A percentile compares a stretch with the other conserved stretches of the same genome.
Evolutionary conservation across 2,888 invertebrate species (phyloP).

Genomic region (Didymodactylos carnosus): DNA sequence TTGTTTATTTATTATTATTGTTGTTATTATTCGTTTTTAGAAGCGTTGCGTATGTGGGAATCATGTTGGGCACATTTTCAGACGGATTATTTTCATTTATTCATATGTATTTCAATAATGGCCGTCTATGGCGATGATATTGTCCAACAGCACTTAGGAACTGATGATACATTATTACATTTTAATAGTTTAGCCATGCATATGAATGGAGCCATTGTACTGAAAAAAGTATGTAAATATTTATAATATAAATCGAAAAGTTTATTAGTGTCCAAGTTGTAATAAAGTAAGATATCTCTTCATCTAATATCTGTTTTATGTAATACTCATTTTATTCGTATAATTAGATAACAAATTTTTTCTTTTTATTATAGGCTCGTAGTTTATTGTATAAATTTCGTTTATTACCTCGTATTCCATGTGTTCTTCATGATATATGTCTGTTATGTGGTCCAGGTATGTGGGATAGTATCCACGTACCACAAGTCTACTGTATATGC

Average conservation of each 20-base stretch:
- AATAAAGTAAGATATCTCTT: no score
- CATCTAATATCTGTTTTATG: no score
- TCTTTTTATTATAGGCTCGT: constrained; percentile 44
- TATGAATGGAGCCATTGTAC: constrained; percentile 74
- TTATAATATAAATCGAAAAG: neutral
- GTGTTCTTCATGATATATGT: constrained; percentile 65
- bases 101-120: constrained; percentile 74
- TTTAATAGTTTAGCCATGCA: constrained; percentile 90
- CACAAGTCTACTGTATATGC: constrained; percentile 53
- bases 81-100: constrained; percentile 84
- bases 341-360: neutral
- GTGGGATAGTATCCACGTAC: constrained; percentile 78
- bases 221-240: constrained; percentile 46
- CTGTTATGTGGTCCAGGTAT: constrained; percentile 72
- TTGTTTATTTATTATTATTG: neutral
- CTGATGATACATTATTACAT: constrained; percentile 80
- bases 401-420: constrained; percentile 64
- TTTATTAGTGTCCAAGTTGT: no score
- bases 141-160: constrained; percentile 66
- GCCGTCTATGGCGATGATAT: constrained; percentile 66
- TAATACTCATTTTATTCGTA: neutral
- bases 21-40: constrained; percentile 22
- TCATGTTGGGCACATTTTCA: constrained; percentile 90
- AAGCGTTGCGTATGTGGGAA: constrained; percentile 78
- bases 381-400: constrained; percentile 73